Conservation (phyloP, 2,888 invertebrate species). For the Cylloceria caligata region DNA sequence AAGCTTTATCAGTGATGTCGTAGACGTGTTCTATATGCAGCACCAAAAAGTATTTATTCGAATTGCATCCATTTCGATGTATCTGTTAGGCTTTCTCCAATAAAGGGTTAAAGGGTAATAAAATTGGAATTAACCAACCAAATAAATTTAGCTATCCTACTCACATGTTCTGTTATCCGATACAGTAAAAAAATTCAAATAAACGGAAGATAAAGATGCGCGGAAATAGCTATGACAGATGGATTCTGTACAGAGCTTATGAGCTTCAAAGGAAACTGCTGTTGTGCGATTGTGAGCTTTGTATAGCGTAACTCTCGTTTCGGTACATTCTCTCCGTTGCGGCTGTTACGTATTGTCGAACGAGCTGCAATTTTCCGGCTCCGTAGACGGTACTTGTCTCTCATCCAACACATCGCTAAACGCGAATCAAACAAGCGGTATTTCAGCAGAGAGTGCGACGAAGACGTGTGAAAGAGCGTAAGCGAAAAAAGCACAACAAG, state of each 20-base stretch:
- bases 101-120: background rate
- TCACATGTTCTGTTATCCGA: slow-evolving; percentile 2
- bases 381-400: slow-evolving; percentile 49
- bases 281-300: slow-evolving; percentile 11
- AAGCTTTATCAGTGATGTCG: too few species aligned
- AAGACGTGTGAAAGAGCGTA: slow-evolving; percentile 38
- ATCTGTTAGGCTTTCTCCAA: background rate
- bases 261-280: slow-evolving; percentile 33
- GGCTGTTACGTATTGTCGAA: slow-evolving; percentile 53
- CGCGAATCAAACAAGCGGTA: slow-evolving; percentile 51
- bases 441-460: background rate
- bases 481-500: slow-evolving; percentile 57
- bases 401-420: slow-evolving; percentile 47
- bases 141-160: background rate
- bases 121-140: background rate
- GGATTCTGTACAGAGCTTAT: slow-evolving; percentile 1
- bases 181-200: background rate
- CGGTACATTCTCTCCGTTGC: slow-evolving; percentile 31
- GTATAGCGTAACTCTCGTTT: slow-evolving; percentile 28
- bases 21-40: too few species aligned
- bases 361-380: slow-evolving; percentile 61
- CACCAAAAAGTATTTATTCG: too few species aligned
- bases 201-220: background rate
- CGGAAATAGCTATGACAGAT: background rate
- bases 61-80: background rate